phyloP scores from a whole-genome alignment of 2,797 vertebrate genomes.

The Sebastes wilsoni region DNA sequence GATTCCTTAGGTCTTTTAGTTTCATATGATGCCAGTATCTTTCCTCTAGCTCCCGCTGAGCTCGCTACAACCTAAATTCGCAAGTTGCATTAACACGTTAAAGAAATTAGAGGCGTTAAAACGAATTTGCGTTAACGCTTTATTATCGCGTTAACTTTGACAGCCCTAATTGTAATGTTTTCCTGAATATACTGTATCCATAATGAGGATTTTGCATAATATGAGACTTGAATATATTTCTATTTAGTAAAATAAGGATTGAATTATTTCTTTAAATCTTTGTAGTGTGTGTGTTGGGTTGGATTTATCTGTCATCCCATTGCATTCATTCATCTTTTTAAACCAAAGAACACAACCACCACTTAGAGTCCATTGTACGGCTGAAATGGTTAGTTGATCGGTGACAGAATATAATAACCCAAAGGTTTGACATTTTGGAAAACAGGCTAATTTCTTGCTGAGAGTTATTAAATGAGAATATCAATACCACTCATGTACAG shows the following conservation, averaged over 20 bases:
- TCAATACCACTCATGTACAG: not conserved
- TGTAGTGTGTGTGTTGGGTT: slow-evolving; percentile 29
- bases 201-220: not conserved
- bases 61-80: too few species aligned
- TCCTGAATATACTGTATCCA: too few species aligned
- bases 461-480: not conserved
- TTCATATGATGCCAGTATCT: too few species aligned
- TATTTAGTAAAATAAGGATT: slow-evolving; percentile 24
- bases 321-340: not conserved
- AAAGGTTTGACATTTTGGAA: not conserved
- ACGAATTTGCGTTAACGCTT: too few species aligned
- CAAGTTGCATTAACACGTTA: too few species aligned
- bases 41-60: too few species aligned
- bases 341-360: not conserved
- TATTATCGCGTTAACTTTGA: too few species aligned
- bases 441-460: not conserved
- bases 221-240: not conserved
- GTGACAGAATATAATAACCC: not conserved
- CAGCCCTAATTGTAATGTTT: too few species aligned
- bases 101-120: too few species aligned
- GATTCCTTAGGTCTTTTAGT: too few species aligned
- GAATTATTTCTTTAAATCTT: slow-evolving; percentile 64
- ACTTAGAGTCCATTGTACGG: not conserved
- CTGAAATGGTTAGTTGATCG: not conserved
- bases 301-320: not conserved